Base-by-base conservation (phyloP, 2,797 vertebrate genomes). In the Neosalanx taihuensis region DNA sequence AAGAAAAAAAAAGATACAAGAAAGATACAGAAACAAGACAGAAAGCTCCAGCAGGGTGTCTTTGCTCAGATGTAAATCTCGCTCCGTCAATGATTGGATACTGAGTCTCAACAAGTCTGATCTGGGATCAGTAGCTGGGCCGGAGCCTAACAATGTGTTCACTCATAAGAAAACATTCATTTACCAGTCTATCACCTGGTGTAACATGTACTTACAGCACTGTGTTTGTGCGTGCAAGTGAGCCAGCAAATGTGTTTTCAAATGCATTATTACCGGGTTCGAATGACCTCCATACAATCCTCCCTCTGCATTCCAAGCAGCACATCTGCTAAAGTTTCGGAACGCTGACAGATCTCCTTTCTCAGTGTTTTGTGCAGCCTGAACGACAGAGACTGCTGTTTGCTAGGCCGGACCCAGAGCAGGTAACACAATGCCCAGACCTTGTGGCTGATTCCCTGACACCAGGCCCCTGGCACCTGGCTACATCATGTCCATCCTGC, bases 141-240 rank as follows among this genome's bases (percentile, higher is more conserved):
- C 58, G 59, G 29, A 84, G 33, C 31, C 73, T 0, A 79, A 84
- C 82, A 83, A 81, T 23, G 26, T 62, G 53, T 17, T 68, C 64
- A 78, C 71, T 80, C 76, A 70, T 80, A 81, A 4, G 33, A 63
- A 77, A 3, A 10, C 72, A 71, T 61, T 65, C 33, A 56, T 72
- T 73, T 66, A 69, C 56, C 33, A 5, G 58, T 70, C 64, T 63
- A 67, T 49, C 61, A 33, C 30, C 61, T 35, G 18, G 51, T 6
- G 15, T 56, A n/a, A 5, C 10, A 56, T 56, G 18, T 9, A n/a
- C 51, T 56, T n/a, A n/a, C 51, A 56, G 51, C 6, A 56, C 15
- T 17, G 15, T n/a, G 18, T n/a, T 4, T 17, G 51, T 17, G 51
- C 18, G 41, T 46, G 41, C 51, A 17, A 56, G 15, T 17, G 18